Evolutionary conservation across 1,140 invertebrate species (phyloP), one percentile per base, ranked within the genome.

Genomic region (Nymphalis io): DNA sequence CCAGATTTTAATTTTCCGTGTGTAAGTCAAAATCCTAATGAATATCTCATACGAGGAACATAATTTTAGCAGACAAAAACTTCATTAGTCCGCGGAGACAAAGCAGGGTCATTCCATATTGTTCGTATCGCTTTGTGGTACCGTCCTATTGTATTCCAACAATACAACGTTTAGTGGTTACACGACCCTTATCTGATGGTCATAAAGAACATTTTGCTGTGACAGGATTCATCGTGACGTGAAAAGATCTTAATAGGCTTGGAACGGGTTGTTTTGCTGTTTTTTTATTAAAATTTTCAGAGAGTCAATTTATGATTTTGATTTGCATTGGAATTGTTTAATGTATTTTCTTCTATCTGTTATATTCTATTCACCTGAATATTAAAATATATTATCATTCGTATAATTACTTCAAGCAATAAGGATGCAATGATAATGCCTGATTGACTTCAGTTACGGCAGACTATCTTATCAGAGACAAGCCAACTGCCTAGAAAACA

Each of bases 71-170:
- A 64, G 60, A 79, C 79, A 81, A 75, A 81, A 81, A 75, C 76
- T 77, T 76, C 76, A 79, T 79, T 79, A 79, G 79, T 61, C 68
- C 74, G 60, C 70, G 60, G 76, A 79, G 63, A 79, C 73, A 79
- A 78, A 81, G 73, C 61, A 27, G 60, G 62, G 68, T 60, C 61
- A 65, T 21, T 44, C 62, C 61, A 68, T 68, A 68, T 60, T 68
- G 58, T 60, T 44, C 59, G 46, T 20, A 27, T 27, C 57, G 42
- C 59, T 21, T 60, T 51, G 46, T 60, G 57, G 23, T 57, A 23
- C 51, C 48, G 27, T 33, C 62, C 53, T 21, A 55, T 55, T 65
- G 53, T 57, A 20, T 23, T 58, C 61, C 61, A 58, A 55, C 51
- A 55, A 55, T 57, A 39, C 38, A 55, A 55, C 51, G 62, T 58